Evolutionary conservation across 2,888 invertebrate species (phyloP).

Genomic region (Drosophila peninsularis): DNA sequence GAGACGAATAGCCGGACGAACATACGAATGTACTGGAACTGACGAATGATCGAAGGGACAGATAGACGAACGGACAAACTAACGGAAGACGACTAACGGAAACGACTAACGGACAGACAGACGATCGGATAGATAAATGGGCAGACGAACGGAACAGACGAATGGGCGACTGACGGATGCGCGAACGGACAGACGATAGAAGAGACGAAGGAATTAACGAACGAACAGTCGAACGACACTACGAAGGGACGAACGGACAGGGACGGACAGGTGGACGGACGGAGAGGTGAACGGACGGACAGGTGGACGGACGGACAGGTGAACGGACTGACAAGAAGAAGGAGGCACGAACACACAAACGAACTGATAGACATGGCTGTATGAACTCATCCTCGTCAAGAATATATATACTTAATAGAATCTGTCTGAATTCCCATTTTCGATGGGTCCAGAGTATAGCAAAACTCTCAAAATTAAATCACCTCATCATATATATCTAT

Average conservation of each 20-base stretch:
- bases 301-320: no score
- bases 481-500: no score
- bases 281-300: background rate
- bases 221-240: background rate
- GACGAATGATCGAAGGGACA: background rate
- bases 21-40: background rate
- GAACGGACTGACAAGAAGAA: background rate
- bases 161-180: no score
- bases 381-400: no score
- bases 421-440: no score
- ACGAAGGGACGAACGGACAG: background rate
- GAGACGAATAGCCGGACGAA: background rate
- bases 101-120: background rate
- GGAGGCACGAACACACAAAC: no score
- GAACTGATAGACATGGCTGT: no score
- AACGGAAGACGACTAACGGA: background rate
- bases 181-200: no score
- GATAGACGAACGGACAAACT: background rate
- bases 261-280: background rate
- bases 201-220: background rate
- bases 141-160: background rate
- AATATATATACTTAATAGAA: no score
- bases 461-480: no score
- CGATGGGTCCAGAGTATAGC: no score
- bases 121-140: background rate